Percentiles rank a stretch among this genome's conserved stretches.
These are phyloP conservation scores for Limosa lapponica DNA, from an alignment of 2,797 vertebrate genomes.

Conservation along the genomic window DNA sequence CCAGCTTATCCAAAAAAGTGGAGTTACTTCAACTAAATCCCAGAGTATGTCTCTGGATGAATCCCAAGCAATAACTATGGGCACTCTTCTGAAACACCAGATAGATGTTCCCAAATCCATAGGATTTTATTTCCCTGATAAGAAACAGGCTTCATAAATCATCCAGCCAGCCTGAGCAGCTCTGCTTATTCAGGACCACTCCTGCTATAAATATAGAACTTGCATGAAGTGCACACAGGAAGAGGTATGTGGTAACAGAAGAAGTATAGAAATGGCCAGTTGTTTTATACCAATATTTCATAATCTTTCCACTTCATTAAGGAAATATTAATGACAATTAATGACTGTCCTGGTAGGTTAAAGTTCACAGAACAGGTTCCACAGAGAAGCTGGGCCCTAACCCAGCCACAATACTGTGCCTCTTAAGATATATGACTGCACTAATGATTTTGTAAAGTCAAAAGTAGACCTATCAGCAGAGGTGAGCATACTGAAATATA, in stretches of 20 bases:
- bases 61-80: background rate
- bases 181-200: background rate
- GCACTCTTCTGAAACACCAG: background rate
- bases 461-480: background rate
- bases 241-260: background rate
- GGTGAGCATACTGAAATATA: background rate
- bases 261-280: background rate
- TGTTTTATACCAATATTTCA: background rate
- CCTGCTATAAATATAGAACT: background rate
- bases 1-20: background rate
- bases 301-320: background rate
- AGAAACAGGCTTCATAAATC: background rate
- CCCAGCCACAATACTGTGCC: background rate
- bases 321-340: background rate
- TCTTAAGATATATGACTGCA: background rate
- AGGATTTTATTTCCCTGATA: background rate
- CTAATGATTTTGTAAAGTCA: background rate
- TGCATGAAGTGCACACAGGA: background rate
- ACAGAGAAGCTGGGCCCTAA: background rate
- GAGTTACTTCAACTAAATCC: background rate
- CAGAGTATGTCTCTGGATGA: background rate
- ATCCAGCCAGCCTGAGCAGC: background rate
- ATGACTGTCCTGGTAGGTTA: background rate
- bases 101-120: background rate
- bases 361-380: background rate